A percentile compares a stretch with the other conserved stretches of the same genome.
Conservation (phyloP, 2,113 vertebrate genomes). For the Phalacrocorax carbo region DNA sequence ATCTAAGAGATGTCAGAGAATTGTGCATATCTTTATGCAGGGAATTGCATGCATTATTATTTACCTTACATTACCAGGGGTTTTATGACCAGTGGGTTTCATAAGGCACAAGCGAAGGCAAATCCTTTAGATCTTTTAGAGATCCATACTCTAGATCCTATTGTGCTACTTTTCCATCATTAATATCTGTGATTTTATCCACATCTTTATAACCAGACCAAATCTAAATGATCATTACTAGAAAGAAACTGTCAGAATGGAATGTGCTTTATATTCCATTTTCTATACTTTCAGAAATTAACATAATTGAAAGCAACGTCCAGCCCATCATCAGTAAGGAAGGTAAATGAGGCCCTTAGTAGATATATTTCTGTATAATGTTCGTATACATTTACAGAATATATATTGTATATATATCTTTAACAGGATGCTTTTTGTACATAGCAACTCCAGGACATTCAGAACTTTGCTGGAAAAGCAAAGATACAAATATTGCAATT, state of each 20-base stretch:
- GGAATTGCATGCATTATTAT: not conserved
- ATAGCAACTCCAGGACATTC: not conserved
- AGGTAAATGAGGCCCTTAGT: conserved; percentile 67
- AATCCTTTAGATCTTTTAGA: not conserved
- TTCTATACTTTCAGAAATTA: conserved; percentile 80
- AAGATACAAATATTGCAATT: conserved; percentile 61
- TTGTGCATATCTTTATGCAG: not conserved
- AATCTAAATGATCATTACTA: not conserved
- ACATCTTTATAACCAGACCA: not conserved
- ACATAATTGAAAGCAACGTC: conserved; percentile 79
- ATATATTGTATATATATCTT: conserved; percentile 1
- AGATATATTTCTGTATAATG: conserved; percentile 52
- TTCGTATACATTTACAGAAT: not conserved
- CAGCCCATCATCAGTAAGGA: conserved; percentile 76
- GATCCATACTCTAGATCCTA: not conserved
- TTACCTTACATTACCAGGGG: not conserved
- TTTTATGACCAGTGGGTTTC: not conserved
- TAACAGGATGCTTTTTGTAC: not conserved
- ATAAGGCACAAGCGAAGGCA: conserved; percentile 42
- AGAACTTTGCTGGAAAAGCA: conserved; percentile 39
- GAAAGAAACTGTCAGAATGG: not conserved
- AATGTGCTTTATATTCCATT: conserved; percentile 63
- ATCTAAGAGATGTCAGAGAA: not conserved
- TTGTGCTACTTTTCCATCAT: not conserved
- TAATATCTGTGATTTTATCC: not conserved